Percentiles rank a stretch among this genome's conserved stretches.
These are phyloP conservation scores for Gopherus flavomarginatus DNA, from an alignment of 2,113 vertebrate species.

Conservation along the genomic window DNA sequence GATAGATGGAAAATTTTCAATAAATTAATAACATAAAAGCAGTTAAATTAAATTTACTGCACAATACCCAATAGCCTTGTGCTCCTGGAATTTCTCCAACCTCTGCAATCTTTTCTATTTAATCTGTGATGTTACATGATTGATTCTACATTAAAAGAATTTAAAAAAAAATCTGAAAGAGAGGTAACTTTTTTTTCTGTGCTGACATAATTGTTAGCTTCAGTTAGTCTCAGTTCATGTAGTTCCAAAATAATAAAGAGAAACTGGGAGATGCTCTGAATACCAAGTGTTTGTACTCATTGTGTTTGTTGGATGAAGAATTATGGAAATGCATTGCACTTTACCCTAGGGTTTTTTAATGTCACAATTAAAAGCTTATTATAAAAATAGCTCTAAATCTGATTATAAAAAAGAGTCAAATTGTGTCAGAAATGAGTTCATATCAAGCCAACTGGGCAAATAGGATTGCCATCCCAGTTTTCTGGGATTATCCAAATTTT, in stretches of 20 bases:
- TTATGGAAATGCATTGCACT: constrained; percentile 46
- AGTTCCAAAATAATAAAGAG: constrained; percentile 9
- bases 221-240: constrained; percentile 2
- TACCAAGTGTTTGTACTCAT: background rate
- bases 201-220: background rate
- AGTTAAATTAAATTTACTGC: constrained; percentile 32
- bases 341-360: constrained; percentile 35
- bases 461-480: background rate
- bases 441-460: background rate
- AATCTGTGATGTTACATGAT: constrained; percentile 52
- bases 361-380: background rate
- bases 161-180: constrained; percentile 5
- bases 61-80: background rate
- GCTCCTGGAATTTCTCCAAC: constrained; percentile 15
- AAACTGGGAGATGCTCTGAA: constrained; percentile 2
- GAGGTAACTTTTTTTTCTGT: background rate
- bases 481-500: constrained; percentile 13
- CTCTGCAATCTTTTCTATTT: constrained; percentile 43
- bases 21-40: constrained; percentile 33
- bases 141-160: constrained; percentile 65
- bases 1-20: background rate
- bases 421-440: background rate
- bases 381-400: constrained; percentile 50
- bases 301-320: background rate
- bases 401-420: constrained; percentile 43